Evolutionary conservation across 2,888 invertebrate genomes (phyloP), one percentile per base, ranked within the genome.

Genomic region (Endomychus coccineus): DNA sequence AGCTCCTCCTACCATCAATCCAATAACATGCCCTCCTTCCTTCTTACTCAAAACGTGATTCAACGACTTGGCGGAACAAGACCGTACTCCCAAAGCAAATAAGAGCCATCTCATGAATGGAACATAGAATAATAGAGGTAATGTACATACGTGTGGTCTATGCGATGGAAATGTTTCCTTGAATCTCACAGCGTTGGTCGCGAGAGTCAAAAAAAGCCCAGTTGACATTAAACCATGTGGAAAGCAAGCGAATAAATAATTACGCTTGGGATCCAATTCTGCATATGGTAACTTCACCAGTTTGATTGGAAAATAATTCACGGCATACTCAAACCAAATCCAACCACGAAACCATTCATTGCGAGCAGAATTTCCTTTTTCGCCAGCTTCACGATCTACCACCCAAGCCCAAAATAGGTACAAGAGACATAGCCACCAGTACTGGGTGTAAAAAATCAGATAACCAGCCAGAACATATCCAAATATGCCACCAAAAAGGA

Each of bases 1-100:
- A 0, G 91, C 91, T 0, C 96, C 95, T 0, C 95, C 95, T 1
- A 91, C 80, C 34, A 91, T 76, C 24, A 96, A 68, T 2, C 81
- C 75, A 0, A 78, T 76, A 1, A 74, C 84, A 64, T 72, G 71
- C 2, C 81, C 80, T 2, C 67, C 66, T 17, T 55, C 61, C 1
- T 67, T 62, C 9, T 54, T 57, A 47, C 71, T 73, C 15, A 89
- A 58, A 11, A 80, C 57, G 54, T 78, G 67, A 28, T 78, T 63
- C 25, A 91, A 67, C 52, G 85, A 80, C 39, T 77, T 71, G 33
- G 71, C 71, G 0, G 80, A 77, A 0, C 82, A 75, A 0, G 83
- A 71, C 25, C 57, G 52, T 2, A 55, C 53, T 5, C 81, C 78
- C 42, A 73, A 58, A n/a, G 64, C 54, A 44, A 78, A 67, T 1